Evolutionary conservation across 2,113 vertebrate genomes (phyloP), one percentile per base, ranked within the genome.

Genomic region (Turdus rufiventris): DNA sequence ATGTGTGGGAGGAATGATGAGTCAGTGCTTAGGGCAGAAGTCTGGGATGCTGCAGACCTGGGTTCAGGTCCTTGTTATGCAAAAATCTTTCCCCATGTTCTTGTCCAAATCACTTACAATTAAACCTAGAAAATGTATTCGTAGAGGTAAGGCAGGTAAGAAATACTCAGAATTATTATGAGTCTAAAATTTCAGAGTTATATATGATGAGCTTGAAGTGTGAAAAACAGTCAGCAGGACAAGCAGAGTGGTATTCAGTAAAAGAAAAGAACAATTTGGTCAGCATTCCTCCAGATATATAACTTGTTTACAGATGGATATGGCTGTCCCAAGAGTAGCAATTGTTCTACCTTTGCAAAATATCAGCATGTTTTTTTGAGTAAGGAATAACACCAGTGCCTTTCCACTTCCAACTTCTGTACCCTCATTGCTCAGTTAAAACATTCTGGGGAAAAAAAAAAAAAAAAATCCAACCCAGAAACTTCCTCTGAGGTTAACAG

Each of bases 371-470:
- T 18, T 56, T 24, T 78, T 61, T 43, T 10, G 13, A 61, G 10
- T 14, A 61, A 53, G 19, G 5, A 88, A 14, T 38, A 67, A 60
- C 1, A 63, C 2, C 9, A 38, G 4, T n/a, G 9, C 0, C 73
- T 75, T 72, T 72, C 19, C 34, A 9, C 19, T 70, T 93, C 48
- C 18, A 67, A 10, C 10, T 54, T 87, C 19, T 10, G 3, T 9
- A 56, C 4, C 2, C 5, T 47, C 0, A 0, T 51, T 43, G 3
- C 5, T 60, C 10, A 31, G 9, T 15, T 24, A 57, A 65, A 91
- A 21, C 3, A 5, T 2, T 33, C 42, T 2, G 5, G 2, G 9
- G 7, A 40, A 62, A 66, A n/a, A 45, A 58, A 57, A 57, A 18
- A 14, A 45, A 57, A 71, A 25, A 53, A 12, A 16, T 42, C 1